phyloP scores from a whole-genome alignment of 1,140 invertebrate genomes.

The Cheumatopsyche charites region DNA sequence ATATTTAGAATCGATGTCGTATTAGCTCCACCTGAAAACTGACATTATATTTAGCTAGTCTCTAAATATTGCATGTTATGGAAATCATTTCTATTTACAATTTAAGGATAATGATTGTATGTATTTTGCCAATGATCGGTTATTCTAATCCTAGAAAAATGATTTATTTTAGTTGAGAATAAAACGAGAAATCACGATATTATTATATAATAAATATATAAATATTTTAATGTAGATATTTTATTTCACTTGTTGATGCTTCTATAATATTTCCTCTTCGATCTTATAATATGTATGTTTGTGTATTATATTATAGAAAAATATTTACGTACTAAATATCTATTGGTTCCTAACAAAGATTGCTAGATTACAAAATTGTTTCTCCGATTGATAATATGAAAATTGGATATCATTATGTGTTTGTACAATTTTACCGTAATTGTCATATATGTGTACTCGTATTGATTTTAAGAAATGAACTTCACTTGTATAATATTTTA shows the following conservation, averaged over 20 bases:
- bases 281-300: neutral
- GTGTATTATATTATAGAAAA: constrained; percentile 11
- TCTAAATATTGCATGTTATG: constrained; percentile 32
- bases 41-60: constrained; percentile 42
- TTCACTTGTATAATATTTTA: constrained; percentile 37
- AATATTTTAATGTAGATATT: constrained; percentile 24
- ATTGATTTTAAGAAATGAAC: constrained; percentile 16
- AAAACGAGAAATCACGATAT: constrained; percentile 10
- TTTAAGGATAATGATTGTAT: constrained; percentile 8
- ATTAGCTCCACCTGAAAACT: constrained; percentile 39
- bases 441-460: constrained; percentile 30
- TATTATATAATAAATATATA: constrained; percentile 9
- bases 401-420: constrained; percentile 8
- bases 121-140: constrained; percentile 24
- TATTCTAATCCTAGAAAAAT: constrained; percentile 27
- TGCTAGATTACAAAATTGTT: neutral
- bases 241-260: constrained; percentile 26
- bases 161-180: constrained; percentile 22
- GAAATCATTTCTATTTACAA: constrained; percentile 23
- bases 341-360: constrained; percentile 32
- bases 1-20: constrained; percentile 5
- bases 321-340: constrained; percentile 25
- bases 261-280: neutral
- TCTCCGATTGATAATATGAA: neutral
- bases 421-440: constrained; percentile 44